Percentiles rank a stretch among this genome's conserved stretches.
Conservation (phyloP, 2,888 invertebrate species). For the Orgyia antiqua region DNA sequence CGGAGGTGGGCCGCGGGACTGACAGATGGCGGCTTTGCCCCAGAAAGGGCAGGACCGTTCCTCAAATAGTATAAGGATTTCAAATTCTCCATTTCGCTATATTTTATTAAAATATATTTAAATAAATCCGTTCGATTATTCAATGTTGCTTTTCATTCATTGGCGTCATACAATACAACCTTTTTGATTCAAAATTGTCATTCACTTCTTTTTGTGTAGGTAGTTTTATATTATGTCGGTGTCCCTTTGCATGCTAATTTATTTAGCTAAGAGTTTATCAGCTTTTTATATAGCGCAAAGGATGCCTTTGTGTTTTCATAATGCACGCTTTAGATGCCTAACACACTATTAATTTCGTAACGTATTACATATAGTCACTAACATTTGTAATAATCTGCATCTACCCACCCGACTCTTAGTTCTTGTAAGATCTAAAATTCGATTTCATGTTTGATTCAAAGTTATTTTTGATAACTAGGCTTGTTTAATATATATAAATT, state of each 20-base stretch:
- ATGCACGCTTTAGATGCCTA: conserved; percentile 18
- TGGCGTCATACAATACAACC: conserved; percentile 47
- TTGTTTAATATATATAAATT: no score
- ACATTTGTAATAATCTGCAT: conserved; percentile 5
- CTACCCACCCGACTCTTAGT: no score
- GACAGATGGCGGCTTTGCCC: conserved; percentile 73
- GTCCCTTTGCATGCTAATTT: conserved; percentile 71
- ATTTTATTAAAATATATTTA: conserved; percentile 51
- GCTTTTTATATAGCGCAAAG: conserved; percentile 13
- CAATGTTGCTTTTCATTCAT: conserved; percentile 72
- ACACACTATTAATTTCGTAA: conserved; percentile 6
- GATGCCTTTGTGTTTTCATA: conserved; percentile 11
- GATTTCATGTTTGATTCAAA: no score
- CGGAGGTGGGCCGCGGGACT: conserved; percentile 61
- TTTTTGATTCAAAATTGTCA: conserved; percentile 56
- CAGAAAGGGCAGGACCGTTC: conserved; percentile 63
- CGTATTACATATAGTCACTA: conserved; percentile 6
- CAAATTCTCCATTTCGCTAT: conserved; percentile 43
- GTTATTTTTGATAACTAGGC: no score
- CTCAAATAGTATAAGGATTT: conserved; percentile 71
- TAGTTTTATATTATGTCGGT: conserved; percentile 35
- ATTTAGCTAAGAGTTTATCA: conserved; percentile 22
- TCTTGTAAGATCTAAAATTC: no score
- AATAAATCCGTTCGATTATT: conserved; percentile 60
- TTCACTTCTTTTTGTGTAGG: conserved; percentile 66